Evolutionary conservation across 2,888 invertebrate genomes (phyloP), one percentile per base, ranked within the genome.

Genomic region (Sturmia bella): DNA sequence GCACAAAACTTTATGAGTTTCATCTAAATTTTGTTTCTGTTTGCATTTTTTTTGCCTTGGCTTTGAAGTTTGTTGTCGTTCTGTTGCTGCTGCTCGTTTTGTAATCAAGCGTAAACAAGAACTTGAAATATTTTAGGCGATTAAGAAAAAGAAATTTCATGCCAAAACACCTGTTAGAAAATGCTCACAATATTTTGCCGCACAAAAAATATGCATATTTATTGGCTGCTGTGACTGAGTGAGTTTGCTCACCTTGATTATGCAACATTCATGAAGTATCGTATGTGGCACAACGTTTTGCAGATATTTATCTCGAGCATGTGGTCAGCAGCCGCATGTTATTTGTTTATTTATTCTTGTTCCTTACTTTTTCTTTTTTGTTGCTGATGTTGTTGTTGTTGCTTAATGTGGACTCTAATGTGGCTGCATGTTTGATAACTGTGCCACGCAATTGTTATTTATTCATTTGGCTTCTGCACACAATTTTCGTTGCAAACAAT

Each of bases 91-190:
- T 19, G 63, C 15, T n/a, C 32, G 74, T 45, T 76, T 68, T 32
- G 17, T 24, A 54, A 76, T 76, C 37, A 75, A 70, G 70, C 78
- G 54, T 69, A 70, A 82, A 78, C 78, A 78, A 75, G 82, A 82
- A 78, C 78, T 78, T 78, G 78, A 82, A 81, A 69, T 74, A 74
- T 66, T 72, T 72, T 17, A 19, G 24, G 27, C 59, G 43, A 66
- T 59, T 64, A 37, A 54, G 6, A 24, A 54, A 32, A 57, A 59
- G 50, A 64, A 64, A 72, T 72, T 57, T 43, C 45, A 61, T 37
- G 72, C 39, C 54, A 54, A 64, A 63, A 21, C 72, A 79, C 78
- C 66, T 79, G 78, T 78, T 78, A 41, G 54, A 27, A 48, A 41
- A 39, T 39, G 5, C 66, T 48, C 12, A 27, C 50, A 24, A 57